A percentile compares a stretch with the other conserved stretches of the same genome.
Evolutionary conservation across 2,888 invertebrate genomes (phyloP).

Genomic region (Caenorhabditis doughertyi): DNA sequence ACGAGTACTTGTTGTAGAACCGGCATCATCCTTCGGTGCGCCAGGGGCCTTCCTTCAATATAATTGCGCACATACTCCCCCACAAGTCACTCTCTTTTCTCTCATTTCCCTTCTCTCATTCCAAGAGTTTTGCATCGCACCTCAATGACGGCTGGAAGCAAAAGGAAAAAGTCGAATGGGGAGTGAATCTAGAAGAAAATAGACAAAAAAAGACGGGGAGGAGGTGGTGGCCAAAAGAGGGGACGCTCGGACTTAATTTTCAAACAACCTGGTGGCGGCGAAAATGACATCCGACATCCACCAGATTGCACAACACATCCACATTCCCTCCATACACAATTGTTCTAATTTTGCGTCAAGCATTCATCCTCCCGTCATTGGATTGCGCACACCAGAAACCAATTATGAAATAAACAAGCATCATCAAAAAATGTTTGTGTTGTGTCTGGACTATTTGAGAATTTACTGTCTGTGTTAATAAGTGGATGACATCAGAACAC

Average conservation of each 20-base stretch:
- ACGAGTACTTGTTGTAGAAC: conserved; percentile 65
- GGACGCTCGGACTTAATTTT: conserved; percentile 56
- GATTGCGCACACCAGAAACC: conserved; percentile 41
- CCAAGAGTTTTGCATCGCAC: conserved; percentile 59
- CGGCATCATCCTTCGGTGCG: conserved; percentile 63
- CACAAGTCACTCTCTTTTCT: conserved; percentile 56
- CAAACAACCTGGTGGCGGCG: conserved; percentile 39
- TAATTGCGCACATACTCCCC: conserved; percentile 56
- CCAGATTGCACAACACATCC: conserved; percentile 53
- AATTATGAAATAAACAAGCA: conserved; percentile 54
- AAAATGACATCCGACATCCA: conserved; percentile 39
- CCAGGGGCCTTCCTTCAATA: conserved; percentile 38
- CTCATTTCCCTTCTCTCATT: conserved; percentile 6
- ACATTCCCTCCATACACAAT: conserved; percentile 38
- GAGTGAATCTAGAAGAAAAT: too few species aligned
- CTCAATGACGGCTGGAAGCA: conserved; percentile 60
- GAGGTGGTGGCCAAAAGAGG: conserved; percentile 41
- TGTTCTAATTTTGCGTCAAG: conserved; percentile 57
- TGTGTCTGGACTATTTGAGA: conserved; percentile 16
- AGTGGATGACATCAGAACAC: conserved; percentile 50
- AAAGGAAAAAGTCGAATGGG: conserved; percentile 20
- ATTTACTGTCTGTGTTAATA: conserved; percentile 9
- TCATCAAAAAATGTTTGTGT: conserved; percentile 24
- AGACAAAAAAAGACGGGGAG: conserved; percentile 5
- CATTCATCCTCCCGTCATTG: conserved; percentile 42